Base-by-base conservation (phyloP, 2,888 invertebrate species). In the Watsonalla binaria region DNA sequence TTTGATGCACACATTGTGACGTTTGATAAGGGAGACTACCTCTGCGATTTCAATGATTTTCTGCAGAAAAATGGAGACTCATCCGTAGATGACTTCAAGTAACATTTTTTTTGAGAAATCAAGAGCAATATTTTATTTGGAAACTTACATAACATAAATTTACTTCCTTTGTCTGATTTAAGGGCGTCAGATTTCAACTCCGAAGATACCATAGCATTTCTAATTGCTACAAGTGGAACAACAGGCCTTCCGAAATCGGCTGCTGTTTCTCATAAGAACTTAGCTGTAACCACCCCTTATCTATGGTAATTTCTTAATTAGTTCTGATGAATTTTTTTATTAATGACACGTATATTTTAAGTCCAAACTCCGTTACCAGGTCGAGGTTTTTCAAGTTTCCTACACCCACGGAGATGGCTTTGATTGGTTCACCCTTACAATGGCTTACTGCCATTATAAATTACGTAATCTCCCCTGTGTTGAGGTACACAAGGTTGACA, bases 181-280 rank as follows among this genome's bases (percentile, higher is more conserved):
- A 85, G 84, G 51, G 61, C 78, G n/a, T 56, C 72, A 15, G 82
- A 87, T 52, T 83, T 87, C 50, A 79, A 87, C 46, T 75, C 87
- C 0, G 80, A 78, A 37, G 75, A 78, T 0, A 74, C 83, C 0
- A 64, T 74, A 11, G 82, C 77, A 0, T 74, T 86, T 33, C 63
- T 88, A 0, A 72, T 85, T 53, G 72, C 87, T 0, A 88, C 88
- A 0, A 88, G 88, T 55, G 88, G 88, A 2, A 87, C 88, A 0
- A 87, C 88, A 0, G 88, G 86, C 0, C 35, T 83, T n/a, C 86
- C 88, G 0, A 88, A 88, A 66, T 74, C 80, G 0, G 85, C 86
- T 5, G 81, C 80, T 0, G 63, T 76, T 0, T 82, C 83, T 0
- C 84, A 88, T 55, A 84, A 84, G 59, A 87, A 86, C 47, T 67